These are phyloP conservation scores for Lophius piscatorius DNA, from an alignment of 2,113 vertebrate species.

Conservation along the genomic window DNA sequence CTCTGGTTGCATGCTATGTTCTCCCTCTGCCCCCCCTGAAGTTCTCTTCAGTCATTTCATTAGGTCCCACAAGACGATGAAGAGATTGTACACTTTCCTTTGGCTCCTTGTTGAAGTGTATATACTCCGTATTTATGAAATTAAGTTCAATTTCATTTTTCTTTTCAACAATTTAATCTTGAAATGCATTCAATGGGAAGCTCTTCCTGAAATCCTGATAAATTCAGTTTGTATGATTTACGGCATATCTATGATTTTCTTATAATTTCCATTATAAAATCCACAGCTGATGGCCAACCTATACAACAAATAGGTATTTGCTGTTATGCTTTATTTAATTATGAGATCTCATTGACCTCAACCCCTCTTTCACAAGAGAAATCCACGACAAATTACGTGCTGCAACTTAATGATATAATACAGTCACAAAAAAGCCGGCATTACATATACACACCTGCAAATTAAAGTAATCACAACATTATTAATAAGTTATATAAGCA, in stretches of 20 bases:
- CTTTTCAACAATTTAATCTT: conserved; percentile 7
- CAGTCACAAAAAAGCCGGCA: background rate
- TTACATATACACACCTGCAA: conserved; percentile 4
- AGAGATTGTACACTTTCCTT: conserved; percentile 46
- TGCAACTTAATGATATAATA: background rate
- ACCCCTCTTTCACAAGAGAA: background rate
- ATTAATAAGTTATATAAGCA: background rate
- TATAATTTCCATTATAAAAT: background rate
- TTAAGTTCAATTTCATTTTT: conserved; percentile 7
- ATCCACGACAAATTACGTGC: background rate
- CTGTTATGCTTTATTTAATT: conserved; percentile 4
- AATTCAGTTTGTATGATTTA: too few species aligned
- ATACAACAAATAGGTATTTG: background rate
- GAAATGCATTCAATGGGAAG: conserved; percentile 34
- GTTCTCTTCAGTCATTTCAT: conserved; percentile 41
- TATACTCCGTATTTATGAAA: conserved; percentile 40
- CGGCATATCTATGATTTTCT: too few species aligned
- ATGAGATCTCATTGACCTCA: background rate
- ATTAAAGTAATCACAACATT: conserved; percentile 9
- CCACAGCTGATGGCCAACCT: background rate
- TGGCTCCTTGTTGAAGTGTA: conserved; percentile 36
- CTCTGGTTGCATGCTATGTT: conserved; percentile 43
- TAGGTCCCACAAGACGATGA: conserved; percentile 55
- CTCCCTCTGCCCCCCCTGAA: conserved; percentile 42
- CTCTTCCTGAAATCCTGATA: background rate